Evolutionary conservation across 2,113 vertebrate species (phyloP), one percentile per base, ranked within the genome.

Genomic region (Etheostoma cragini): DNA sequence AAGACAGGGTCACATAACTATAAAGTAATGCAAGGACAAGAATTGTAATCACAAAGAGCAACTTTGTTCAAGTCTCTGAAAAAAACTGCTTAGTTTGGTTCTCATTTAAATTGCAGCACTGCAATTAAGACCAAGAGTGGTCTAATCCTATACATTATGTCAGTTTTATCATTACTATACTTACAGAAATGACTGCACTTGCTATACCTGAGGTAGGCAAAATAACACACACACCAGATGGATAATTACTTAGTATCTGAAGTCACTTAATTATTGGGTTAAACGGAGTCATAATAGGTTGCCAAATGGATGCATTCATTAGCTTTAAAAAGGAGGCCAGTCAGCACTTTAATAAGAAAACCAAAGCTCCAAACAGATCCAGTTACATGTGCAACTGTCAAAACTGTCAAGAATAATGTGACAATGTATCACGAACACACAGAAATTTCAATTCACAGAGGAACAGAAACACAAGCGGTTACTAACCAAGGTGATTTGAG

Each of bases 381-480:
- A 62, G 54, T 60, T 45, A 61, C 6, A 72, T n/a, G n/a, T 49
- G 24, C 11, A 56, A 65, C 47, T n/a, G 26, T 35, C 19, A 14
- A 30, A 52, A 21, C 16, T 8, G 47, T 49, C 16, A 15, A 35
- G 5, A 64, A 70, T 33, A 30, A 4, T 15, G 46, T 3, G 78
- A 46, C 13, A 66, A 58, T 16, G 58, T 53, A 42, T 17, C 21
- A 19, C 26, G 70, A 66, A 63, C n/a, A 13, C 6, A 33, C 17
- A 49, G 17, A 68, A 8, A 49, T 8, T 8, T 16, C 16, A 71
- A 16, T 52, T 54, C 35, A 35, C 52, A 80, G 60, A 65, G 75
- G 80, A 89, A 87, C 65, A 68, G n/a, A 42, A 19, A 52, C 69
- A 45, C 7, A 11, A 54, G 22, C 38, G 6, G 42, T 73, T 71